Evolutionary conservation across 2,113 vertebrate genomes (phyloP).

Genomic region (Tautogolabrus adspersus): DNA sequence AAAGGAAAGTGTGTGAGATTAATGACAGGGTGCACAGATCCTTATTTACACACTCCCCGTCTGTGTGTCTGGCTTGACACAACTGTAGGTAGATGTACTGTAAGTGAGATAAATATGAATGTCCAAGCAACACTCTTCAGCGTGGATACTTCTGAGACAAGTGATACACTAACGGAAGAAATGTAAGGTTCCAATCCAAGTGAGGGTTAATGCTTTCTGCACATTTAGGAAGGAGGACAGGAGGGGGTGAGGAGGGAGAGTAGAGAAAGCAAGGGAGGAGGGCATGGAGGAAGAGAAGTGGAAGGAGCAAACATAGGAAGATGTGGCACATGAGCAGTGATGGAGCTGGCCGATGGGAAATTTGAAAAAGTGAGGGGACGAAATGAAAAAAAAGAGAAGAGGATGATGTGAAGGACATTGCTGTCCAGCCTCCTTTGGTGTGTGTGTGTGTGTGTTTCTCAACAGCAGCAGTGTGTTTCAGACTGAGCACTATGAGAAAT

Average conservation of each 20-base stretch:
- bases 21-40: slow-evolving; percentile 35
- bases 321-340: not conserved
- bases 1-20: slow-evolving; percentile 36
- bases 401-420: slow-evolving; percentile 11
- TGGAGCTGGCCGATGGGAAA: not conserved
- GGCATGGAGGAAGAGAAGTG: slow-evolving; percentile 1
- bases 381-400: slow-evolving; percentile 20
- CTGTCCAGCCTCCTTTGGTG: slow-evolving; percentile 31
- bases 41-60: slow-evolving; percentile 23
- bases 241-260: slow-evolving; percentile 33
- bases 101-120: slow-evolving; percentile 37
- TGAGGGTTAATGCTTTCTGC: slow-evolving; percentile 66
- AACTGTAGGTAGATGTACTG: slow-evolving; percentile 34
- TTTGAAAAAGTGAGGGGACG: slow-evolving; percentile 29
- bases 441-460: not conserved
- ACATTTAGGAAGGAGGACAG: slow-evolving; percentile 53
- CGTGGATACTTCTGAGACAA: slow-evolving; percentile 35
- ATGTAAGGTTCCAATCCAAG: slow-evolving; percentile 11
- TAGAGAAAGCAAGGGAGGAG: too few relatives aligned
- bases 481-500: slow-evolving; percentile 26
- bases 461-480: slow-evolving; percentile 8
- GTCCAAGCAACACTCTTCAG: slow-evolving; percentile 5
- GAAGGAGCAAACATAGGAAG: slow-evolving; percentile 19
- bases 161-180: slow-evolving; percentile 37
- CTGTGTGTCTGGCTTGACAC: not conserved